Conservation (phyloP, 1,140 invertebrate species). For the Diuraphis noxia region DNA sequence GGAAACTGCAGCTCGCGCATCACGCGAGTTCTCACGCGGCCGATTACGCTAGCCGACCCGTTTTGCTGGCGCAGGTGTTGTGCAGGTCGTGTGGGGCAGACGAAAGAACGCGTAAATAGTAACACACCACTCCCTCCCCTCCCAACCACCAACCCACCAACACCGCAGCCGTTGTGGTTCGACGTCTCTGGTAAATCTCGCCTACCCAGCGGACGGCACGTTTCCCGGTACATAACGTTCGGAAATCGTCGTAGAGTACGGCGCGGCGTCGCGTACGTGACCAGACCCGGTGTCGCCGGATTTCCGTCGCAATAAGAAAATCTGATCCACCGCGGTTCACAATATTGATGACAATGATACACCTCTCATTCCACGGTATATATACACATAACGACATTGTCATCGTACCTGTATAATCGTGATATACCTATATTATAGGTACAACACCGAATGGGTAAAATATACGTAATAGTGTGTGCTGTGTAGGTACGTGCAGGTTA, state of each 20-base stretch:
- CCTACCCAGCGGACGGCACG: constrained; percentile 12
- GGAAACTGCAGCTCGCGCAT: not conserved
- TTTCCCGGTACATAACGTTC: constrained; percentile 28
- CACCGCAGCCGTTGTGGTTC: not conserved
- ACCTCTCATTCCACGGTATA: not conserved
- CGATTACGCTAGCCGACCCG: not conserved
- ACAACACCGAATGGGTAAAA: too few relatives aligned
- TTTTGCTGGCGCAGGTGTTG: not conserved
- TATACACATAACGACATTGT: not conserved
- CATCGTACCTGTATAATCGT: not conserved
- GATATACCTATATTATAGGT: too few relatives aligned
- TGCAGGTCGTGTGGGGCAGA: not conserved
- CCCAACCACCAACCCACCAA: too few relatives aligned
- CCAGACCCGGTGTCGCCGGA: not conserved
- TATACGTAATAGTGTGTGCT: too few relatives aligned
- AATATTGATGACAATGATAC: not conserved
- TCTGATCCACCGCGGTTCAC: not conserved
- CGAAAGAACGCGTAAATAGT: constrained; percentile 10
- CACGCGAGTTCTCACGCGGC: constrained; percentile 34
- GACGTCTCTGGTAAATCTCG: constrained; percentile 14
- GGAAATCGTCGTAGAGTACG: not conserved
- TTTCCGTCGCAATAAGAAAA: not conserved
- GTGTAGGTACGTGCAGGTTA: not conserved
- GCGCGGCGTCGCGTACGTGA: constrained; percentile 11
- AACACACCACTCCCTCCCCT: not conserved